Base-by-base conservation (phyloP, 1,140 invertebrate genomes). In the Oncopodura yosiiana region DNA sequence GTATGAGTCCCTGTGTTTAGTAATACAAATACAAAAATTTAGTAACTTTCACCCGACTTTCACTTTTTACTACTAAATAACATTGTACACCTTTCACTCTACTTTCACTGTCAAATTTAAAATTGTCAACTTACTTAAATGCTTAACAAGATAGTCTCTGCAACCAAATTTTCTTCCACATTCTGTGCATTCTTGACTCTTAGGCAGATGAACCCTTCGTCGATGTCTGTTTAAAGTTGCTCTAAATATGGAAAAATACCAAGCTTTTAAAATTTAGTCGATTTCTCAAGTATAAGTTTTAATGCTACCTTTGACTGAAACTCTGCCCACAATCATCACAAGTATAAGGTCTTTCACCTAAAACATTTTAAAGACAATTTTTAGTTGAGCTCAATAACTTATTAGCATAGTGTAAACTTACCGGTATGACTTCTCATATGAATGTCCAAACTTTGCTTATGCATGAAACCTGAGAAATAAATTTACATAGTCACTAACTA, bases 351-450 rank as follows among this genome's bases (percentile, higher is more conserved):
- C 55, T 46, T 23, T 61, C 60, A 26, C 60, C 60, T 61, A 42
- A 23, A 12, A 2, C 3, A 19, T 26, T n/a, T 26, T 34, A 43
- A 49, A 34, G n/a, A n/a, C 8, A n/a, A 8, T 8, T 34, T 34
- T 34, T 34, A 34, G n/a, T 9, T 9, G n/a, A n/a, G 8, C 32
- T 34, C 8, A 34, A 34, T 9, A 34, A 34, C 32, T 34, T 9
- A 34, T 9, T 34, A 9, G n/a, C 32, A 34, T 9, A n/a, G 8
- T n/a, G n/a, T 8, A 32, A 44, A 21, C 39, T 26, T 41, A 61
- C 58, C 58, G 21, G 58, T 61, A 38, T 61, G 58, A 37, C 53
- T 56, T 19, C 58, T 45, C 53, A 61, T 55, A 26, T 61, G 58
- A 51, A 61, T 61, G 30, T 61, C 58, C 39, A 61, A 49, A 3